Conservation (phyloP, 2,888 invertebrate species). For the Athalia circularis region DNA sequence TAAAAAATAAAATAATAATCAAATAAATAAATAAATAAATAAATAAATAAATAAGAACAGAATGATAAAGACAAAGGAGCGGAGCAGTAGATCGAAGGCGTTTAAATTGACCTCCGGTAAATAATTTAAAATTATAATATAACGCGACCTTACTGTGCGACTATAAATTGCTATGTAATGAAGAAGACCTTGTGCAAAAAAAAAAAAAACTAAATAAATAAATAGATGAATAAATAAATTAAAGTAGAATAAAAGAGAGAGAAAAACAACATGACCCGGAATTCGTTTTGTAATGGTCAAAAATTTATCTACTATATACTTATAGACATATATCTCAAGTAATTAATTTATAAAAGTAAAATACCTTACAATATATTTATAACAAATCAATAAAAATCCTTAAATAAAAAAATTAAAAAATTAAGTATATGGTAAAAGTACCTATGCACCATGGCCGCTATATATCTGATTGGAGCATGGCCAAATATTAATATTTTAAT, state of each 20-base stretch:
- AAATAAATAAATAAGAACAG: too few species aligned
- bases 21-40: too few species aligned
- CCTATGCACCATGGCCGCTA: neutral
- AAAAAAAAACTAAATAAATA: neutral
- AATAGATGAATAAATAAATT: neutral
- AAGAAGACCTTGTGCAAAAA: neutral
- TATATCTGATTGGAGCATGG: slow-evolving; percentile 32
- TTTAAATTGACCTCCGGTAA: too few species aligned
- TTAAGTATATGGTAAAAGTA: neutral
- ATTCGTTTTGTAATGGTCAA: neutral
- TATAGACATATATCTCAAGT: neutral
- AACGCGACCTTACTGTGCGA: neutral
- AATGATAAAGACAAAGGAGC: too few species aligned
- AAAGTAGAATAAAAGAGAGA: neutral
- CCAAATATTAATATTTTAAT: slow-evolving; percentile 38
- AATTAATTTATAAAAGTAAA: too few species aligned
- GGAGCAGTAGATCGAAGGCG: too few species aligned
- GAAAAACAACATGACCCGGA: slow-evolving; percentile 3
- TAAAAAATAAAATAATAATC: too few species aligned
- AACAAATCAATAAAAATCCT: neutral
- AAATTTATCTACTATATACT: neutral
- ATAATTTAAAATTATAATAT: neutral
- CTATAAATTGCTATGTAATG: neutral
- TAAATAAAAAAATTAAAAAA: neutral
- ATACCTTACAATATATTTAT: too few species aligned